Evolutionary conservation across 2,113 vertebrate genomes (phyloP).

Genomic region (Oreochromis niloticus): DNA sequence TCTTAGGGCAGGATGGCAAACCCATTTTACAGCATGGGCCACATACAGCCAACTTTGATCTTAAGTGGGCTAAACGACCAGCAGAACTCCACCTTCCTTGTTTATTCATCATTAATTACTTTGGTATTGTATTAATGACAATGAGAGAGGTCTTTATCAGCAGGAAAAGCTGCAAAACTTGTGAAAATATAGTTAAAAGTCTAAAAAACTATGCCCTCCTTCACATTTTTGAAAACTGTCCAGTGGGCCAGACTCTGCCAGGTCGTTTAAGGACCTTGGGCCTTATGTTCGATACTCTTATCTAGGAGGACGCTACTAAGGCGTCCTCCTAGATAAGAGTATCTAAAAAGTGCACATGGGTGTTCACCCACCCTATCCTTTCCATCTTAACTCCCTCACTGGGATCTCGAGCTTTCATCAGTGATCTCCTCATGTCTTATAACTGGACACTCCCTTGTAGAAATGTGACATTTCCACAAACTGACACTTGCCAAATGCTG

Average conservation of each 20-base stretch:
- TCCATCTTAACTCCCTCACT: neutral
- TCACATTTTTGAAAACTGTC: neutral
- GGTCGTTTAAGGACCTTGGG: neutral
- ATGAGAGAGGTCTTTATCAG: neutral
- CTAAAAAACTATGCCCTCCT: neutral
- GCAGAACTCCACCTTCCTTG: rapidly evolving
- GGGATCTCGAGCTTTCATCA: neutral
- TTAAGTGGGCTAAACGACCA: neutral
- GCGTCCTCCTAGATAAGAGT: neutral
- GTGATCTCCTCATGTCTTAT: neutral
- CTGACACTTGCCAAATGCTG: neutral
- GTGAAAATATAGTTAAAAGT: neutral
- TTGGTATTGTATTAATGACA: neutral
- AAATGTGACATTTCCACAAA: neutral
- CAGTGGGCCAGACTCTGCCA: neutral
- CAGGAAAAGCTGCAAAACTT: neutral
- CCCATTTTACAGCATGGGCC: neutral
- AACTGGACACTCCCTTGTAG: neutral
- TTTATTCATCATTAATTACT: neutral
- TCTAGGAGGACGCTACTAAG: neutral
- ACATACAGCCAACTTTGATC: neutral
- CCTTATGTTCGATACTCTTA: neutral
- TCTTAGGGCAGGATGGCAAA: neutral
- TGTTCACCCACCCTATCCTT: neutral
- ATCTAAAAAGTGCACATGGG: neutral